Conservation (phyloP, 2,113 vertebrate species). For the Tragelaphus imberbis region DNA sequence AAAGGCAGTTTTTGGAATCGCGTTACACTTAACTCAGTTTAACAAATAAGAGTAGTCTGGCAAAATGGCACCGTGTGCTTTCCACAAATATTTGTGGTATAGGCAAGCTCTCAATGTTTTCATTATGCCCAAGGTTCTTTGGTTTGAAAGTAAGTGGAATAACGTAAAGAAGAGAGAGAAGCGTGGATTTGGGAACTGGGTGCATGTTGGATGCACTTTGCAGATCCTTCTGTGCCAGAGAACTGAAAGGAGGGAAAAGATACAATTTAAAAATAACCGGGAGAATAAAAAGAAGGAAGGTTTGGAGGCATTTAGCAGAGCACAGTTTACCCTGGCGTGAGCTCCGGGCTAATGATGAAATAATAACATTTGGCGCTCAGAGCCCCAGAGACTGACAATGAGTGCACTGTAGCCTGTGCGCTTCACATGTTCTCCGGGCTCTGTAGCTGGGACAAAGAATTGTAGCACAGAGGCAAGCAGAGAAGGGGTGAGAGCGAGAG, state of each 20-base stretch:
- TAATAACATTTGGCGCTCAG: slow-evolving; percentile 68
- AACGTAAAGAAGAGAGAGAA: slow-evolving; percentile 38
- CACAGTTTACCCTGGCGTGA: slow-evolving; percentile 74
- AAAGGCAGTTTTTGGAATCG: slow-evolving; percentile 68
- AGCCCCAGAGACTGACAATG: slow-evolving; percentile 62
- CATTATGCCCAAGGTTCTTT: slow-evolving; percentile 53
- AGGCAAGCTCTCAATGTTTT: slow-evolving; percentile 57
- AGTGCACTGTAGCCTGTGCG: slow-evolving; percentile 32
- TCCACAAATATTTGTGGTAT: slow-evolving; percentile 67
- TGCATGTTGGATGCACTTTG: slow-evolving; percentile 39
- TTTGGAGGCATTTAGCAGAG: slow-evolving; percentile 70
- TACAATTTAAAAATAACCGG: slow-evolving; percentile 70
- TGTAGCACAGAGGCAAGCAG: slow-evolving; percentile 62
- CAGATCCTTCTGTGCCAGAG: slow-evolving; percentile 37
- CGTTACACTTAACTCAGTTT: slow-evolving; percentile 65
- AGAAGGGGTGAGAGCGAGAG: slow-evolving; percentile 44
- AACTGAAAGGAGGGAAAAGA: slow-evolving; percentile 53
- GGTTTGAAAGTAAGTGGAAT: slow-evolving; percentile 62
- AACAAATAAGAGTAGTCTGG: slow-evolving; percentile 69
- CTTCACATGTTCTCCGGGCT: slow-evolving; percentile 59
- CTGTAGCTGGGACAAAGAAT: slow-evolving; percentile 70
- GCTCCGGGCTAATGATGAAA: slow-evolving; percentile 73
- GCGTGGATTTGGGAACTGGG: slow-evolving; percentile 8
- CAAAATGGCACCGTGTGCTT: slow-evolving; percentile 54
- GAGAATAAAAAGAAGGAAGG: slow-evolving; percentile 55